Percentiles rank a stretch among this genome's conserved stretches.
Conservation (phyloP, 2,113 vertebrate species). For the Alligator sinensis region DNA sequence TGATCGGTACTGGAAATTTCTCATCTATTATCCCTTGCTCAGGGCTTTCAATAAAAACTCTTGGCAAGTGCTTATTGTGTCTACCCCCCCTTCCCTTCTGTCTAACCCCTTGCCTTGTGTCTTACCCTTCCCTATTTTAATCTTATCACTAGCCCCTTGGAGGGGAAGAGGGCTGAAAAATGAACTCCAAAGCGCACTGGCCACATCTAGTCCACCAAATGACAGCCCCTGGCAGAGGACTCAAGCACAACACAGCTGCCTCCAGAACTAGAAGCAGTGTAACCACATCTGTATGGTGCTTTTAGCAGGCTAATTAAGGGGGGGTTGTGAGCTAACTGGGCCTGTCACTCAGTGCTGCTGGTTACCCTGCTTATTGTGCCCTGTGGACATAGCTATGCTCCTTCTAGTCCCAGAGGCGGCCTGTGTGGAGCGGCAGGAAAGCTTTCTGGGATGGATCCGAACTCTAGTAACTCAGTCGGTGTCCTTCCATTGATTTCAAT, state of each 20-base stretch:
- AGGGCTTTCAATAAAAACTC: not conserved
- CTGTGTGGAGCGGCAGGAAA: not conserved
- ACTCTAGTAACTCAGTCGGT: not conserved
- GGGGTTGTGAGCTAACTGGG: too few relatives aligned
- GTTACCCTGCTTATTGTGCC: too few relatives aligned
- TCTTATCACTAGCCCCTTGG: not conserved
- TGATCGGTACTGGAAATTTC: slow-evolving; percentile 78
- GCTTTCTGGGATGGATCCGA: not conserved
- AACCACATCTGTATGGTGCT: too few relatives aligned
- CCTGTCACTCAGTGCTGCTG: too few relatives aligned
- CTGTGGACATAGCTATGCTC: too few relatives aligned
- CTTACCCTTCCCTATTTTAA: not conserved
- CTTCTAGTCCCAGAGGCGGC: too few relatives aligned
- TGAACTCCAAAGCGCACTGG: not conserved
- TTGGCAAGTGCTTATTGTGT: not conserved
- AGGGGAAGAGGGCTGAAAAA: not conserved
- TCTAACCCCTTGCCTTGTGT: not conserved
- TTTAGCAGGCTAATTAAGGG: too few relatives aligned
- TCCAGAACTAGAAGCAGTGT: too few relatives aligned
- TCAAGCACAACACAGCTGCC: too few relatives aligned
- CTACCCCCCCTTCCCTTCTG: accelerated
- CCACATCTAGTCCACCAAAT: not conserved
- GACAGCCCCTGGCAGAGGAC: too few relatives aligned
- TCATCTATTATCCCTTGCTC: not conserved
- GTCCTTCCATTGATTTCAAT: not conserved